Evolutionary conservation across 2,797 vertebrate species (phyloP), one percentile per base, ranked within the genome.

Genomic region (Xerus rutilus): DNA sequence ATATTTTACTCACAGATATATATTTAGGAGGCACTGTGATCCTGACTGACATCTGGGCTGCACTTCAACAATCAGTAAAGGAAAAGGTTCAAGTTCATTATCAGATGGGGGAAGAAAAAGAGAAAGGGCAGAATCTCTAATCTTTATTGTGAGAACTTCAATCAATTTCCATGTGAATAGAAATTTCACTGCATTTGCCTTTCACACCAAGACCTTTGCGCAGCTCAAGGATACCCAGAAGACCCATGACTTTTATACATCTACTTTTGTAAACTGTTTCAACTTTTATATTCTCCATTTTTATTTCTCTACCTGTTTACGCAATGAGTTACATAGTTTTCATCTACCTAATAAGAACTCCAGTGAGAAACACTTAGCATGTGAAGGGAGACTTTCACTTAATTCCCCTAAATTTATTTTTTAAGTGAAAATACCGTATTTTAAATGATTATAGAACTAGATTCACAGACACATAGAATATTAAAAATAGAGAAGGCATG

Each of bases 191-290:
- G 52, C 43, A 35, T 1, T 72, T 52, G 49, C 57, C 93, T 72
- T 91, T 91, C 54, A 54, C 5, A 52, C 8, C 43, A 67, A 23
- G 17, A 30, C 25, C 65, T 59, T 57, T 20, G 9, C n/a, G 62
- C 20, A 81, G 39, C 30, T 81, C 52, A 43, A 59, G 39, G 64
- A 62, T 0, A 3, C 52, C 32, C 3, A 70, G 35, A 83, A 87
- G 64, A 67, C 49, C 28, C 21, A 35, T 21, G 21, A 76, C 28
- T 39, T 69, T 74, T 25, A 54, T 59, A 89, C 83, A 45, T 54
- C 93, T 65, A 45, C 39, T 91, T 96, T 64, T 39, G 59, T 79
- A 89, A 85, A 28, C 70, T 47, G 23, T 28, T 81, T 91, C 54
- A 52, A 32, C 47, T 72, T 87, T 35, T 39, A 20, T 28, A 13